A percentile compares a stretch with the other conserved stretches of the same genome.
Evolutionary conservation across 2,113 vertebrate genomes (phyloP).

Genomic region (Procavia capensis): DNA sequence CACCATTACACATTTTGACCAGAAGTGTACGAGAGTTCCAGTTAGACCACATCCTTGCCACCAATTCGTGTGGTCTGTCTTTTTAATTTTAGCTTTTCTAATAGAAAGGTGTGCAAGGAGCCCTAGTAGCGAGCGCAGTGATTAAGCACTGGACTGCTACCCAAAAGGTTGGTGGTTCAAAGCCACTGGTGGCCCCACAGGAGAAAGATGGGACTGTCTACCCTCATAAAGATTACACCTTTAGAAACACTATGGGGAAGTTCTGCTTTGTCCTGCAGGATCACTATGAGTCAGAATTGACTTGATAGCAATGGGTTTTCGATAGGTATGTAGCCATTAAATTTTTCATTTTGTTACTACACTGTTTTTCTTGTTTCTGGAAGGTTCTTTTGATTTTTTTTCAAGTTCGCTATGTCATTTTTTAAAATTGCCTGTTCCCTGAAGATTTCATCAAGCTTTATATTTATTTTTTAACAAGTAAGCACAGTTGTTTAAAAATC

Average conservation of each 20-base stretch:
- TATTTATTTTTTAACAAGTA: slow-evolving; percentile 13
- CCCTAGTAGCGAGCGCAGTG: neutral
- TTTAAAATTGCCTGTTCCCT: neutral
- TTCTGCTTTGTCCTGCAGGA: neutral
- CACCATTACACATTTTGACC: neutral
- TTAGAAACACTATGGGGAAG: neutral
- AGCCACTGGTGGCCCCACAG: too few species aligned
- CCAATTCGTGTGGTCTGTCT: neutral
- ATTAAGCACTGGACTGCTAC: neutral
- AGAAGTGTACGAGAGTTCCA: neutral
- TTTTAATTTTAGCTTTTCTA: neutral
- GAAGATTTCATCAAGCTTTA: slow-evolving; percentile 37
- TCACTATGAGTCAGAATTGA: neutral
- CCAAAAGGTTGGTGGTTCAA: neutral
- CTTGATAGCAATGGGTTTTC: neutral
- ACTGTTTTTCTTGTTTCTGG: neutral
- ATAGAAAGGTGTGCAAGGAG: neutral
- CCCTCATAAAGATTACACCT: too few species aligned
- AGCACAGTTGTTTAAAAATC: neutral
- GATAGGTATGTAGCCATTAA: neutral
- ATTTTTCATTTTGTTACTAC: neutral
- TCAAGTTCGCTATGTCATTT: slow-evolving; percentile 1
- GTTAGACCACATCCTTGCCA: neutral
- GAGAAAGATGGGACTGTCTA: neutral
- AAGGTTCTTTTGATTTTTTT: slow-evolving; percentile 29